Percentiles rank a stretch among this genome's conserved stretches.
Evolutionary conservation across 2,888 invertebrate genomes (phyloP).

Genomic region (Xanthorhoe spadicearia): DNA sequence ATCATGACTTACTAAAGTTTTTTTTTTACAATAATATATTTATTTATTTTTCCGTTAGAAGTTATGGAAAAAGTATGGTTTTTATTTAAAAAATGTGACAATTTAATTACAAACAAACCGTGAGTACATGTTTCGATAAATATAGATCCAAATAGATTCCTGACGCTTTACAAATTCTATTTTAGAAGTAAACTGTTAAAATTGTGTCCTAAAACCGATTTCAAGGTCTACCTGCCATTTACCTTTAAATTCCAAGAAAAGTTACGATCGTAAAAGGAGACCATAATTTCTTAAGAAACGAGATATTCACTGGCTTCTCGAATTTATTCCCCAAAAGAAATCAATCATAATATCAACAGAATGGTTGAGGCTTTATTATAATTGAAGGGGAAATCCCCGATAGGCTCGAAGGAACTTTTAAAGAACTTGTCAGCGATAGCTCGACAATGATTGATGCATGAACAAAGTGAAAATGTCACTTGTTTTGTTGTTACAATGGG

Average conservation of each 20-base stretch:
- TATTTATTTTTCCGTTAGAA: too few relatives aligned
- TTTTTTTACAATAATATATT: too few relatives aligned
- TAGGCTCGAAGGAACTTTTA: slow-evolving; percentile 55
- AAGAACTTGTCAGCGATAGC: slow-evolving; percentile 57
- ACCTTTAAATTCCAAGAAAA: neutral
- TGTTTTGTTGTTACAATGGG: slow-evolving; percentile 17
- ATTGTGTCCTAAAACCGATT: neutral
- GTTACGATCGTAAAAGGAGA: neutral
- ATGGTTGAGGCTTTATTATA: slow-evolving; percentile 48
- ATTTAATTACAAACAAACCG: too few relatives aligned
- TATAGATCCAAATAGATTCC: too few relatives aligned
- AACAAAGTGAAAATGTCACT: slow-evolving; percentile 55
- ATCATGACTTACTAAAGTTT: too few relatives aligned
- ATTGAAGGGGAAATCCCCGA: slow-evolving; percentile 60
- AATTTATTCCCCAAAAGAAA: slow-evolving; percentile 42
- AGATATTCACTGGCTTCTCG: slow-evolving; percentile 1
- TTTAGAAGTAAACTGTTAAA: too few relatives aligned
- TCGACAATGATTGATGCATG: slow-evolving; percentile 61
- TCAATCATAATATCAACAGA: slow-evolving; percentile 57
- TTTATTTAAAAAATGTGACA: too few relatives aligned
- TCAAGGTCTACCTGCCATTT: neutral
- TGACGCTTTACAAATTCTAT: too few relatives aligned
- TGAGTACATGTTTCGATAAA: too few relatives aligned
- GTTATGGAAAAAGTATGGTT: too few relatives aligned
- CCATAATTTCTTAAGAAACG: neutral